phyloP scores from a whole-genome alignment of 1,140 invertebrate species.

The Spodoptera litura region DNA sequence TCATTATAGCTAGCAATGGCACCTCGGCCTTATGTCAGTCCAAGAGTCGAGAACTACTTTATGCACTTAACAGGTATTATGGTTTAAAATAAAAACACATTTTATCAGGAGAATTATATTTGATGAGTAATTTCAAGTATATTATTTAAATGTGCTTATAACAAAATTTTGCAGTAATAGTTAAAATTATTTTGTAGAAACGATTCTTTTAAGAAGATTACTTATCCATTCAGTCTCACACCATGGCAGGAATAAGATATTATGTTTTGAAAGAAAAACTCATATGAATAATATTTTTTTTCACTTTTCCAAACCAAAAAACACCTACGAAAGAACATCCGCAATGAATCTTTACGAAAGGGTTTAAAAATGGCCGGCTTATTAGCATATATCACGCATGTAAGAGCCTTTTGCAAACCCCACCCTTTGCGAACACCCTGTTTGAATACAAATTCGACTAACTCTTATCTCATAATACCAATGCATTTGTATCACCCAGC shows the following conservation, averaged over 20 bases:
- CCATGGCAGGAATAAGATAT: no score
- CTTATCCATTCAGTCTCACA: no score
- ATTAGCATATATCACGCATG: constrained; percentile 41
- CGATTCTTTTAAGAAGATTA: no score
- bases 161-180: no score
- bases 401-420: constrained; percentile 24
- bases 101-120: constrained; percentile 20
- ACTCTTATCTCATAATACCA: constrained; percentile 44
- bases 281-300: background rate
- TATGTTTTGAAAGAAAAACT: background rate
- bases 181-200: no score
- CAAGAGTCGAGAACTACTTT: constrained; percentile 27
- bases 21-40: background rate
- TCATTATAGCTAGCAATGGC: background rate
- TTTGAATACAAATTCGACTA: constrained; percentile 43
- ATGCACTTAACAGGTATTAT: constrained; percentile 40
- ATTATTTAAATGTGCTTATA: no score
- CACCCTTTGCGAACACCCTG: constrained; percentile 30
- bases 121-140: background rate
- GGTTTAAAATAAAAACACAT: constrained; percentile 32
- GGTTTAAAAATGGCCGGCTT: constrained; percentile 42
- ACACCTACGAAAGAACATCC: constrained; percentile 11
- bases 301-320: background rate
- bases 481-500: constrained; percentile 39
- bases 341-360: constrained; percentile 34